Evolutionary conservation across 2,113 vertebrate species (phyloP), one percentile per base, ranked within the genome.

Genomic region (Solea senegalensis): DNA sequence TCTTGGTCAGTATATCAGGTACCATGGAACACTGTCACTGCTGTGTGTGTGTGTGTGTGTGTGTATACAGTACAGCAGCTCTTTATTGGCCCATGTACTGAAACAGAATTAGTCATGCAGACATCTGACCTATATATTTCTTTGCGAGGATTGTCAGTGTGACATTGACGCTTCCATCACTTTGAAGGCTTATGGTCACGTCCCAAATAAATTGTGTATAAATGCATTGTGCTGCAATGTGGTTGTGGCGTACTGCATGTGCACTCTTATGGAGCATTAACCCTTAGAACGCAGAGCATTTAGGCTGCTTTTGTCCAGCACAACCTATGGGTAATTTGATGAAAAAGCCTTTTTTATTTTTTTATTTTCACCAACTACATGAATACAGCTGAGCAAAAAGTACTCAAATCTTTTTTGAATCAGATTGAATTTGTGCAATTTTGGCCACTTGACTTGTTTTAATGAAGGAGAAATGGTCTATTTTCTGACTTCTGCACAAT

Each of bases 1-100:
- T 87, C 71, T 81, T 81, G 69, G 74, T 72, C 67, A 62, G 85
- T 87, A 80, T 65, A 81, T 90, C 78, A 89, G 61, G 74, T 70
- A 60, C 15, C 26, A 27, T 66, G 49, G 49, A 76, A 74, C 73
- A 13, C 57, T 74, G 72, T 76, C 40, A 72, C 43, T 11, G 7
- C 48, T 44, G 34, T 13, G 9, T 55, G 59, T 44, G 52, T 44
- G 34, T 44, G 34, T 55, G 59, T 44, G 8, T 56, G 52, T 44
- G 34, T 13, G 9, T 55, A 55, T 44, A 26, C 7, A 4, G 34
- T 34, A 34, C 34, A 2, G 34, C 34, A 34, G 34, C 5, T 1
- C 34, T 34, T 34, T 34, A 34, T 34, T 34, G 34, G 34, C 34
- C 34, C 34, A 34, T 34, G 3, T 34, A 34, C 34, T 34, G 34